Evolutionary conservation across 2,113 vertebrate species (phyloP).

Genomic region (Gymnarchus niloticus): DNA sequence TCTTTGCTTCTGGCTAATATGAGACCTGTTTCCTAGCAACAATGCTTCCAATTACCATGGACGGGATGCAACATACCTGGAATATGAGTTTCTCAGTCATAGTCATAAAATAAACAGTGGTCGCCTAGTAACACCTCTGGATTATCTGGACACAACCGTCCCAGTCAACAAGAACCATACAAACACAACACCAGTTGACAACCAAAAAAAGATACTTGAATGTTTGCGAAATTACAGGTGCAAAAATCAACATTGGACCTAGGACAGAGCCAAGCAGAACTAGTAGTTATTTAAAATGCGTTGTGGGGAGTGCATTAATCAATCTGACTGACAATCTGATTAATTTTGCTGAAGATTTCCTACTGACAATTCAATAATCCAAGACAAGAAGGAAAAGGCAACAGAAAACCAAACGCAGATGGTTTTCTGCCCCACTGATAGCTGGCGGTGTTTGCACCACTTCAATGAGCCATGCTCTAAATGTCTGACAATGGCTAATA

Average conservation of each 20-base stretch:
- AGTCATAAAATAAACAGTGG: constrained; percentile 3
- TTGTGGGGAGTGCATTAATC: background rate
- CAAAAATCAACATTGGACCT: background rate
- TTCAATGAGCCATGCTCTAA: constrained; percentile 65
- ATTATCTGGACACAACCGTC: background rate
- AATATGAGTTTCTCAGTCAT: constrained; percentile 1
- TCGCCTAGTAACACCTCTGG: background rate
- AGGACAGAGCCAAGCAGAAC: background rate
- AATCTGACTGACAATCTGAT: background rate
- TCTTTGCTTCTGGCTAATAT: background rate
- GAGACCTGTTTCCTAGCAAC: constrained; percentile 18
- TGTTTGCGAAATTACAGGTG: background rate
- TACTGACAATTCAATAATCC: constrained; percentile 9
- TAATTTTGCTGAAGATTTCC: background rate
- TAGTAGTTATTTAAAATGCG: background rate
- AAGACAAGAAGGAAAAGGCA: background rate
- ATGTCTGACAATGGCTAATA: constrained; percentile 71
- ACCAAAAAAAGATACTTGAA: background rate
- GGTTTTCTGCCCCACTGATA: constrained; percentile 49
- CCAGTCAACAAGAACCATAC: background rate
- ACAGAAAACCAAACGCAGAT: constrained; percentile 30
- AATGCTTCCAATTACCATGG: background rate
- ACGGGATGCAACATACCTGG: background rate
- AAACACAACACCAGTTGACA: background rate
- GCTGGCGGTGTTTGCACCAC: constrained; percentile 59